Percentiles rank a stretch among this genome's conserved stretches.
Conservation (phyloP, 2,113 vertebrate genomes). For the Chelonoidis abingdonii region DNA sequence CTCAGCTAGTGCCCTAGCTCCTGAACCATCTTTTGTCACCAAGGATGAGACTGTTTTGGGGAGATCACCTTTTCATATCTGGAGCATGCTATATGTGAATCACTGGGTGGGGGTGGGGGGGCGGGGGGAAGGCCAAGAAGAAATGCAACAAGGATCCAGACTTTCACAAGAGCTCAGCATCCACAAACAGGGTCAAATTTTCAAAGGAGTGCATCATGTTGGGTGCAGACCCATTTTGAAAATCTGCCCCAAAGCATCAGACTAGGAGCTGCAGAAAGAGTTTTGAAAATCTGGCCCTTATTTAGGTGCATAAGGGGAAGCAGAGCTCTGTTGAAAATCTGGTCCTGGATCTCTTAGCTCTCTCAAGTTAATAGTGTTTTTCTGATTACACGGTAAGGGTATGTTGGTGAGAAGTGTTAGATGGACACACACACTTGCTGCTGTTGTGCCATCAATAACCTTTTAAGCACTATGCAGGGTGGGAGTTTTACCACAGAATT, state of each 20-base stretch:
- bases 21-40: background rate
- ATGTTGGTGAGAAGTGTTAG: background rate
- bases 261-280: background rate
- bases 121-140: rapidly evolving
- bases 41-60: background rate
- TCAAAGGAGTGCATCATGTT: rapidly evolving
- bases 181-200: background rate
- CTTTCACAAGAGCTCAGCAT: rapidly evolving
- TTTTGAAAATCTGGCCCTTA: background rate
- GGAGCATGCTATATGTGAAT: background rate
- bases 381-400: rapidly evolving
- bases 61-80: background rate
- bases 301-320: background rate
- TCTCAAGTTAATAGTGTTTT: rapidly evolving
- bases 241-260: background rate
- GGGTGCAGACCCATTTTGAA: rapidly evolving
- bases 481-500: background rate
- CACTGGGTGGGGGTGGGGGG: background rate
- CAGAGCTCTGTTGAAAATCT: background rate
- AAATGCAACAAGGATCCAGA: background rate
- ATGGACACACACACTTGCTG: background rate
- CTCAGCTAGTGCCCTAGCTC: background rate
- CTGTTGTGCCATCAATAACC: background rate
- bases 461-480: rapidly evolving
- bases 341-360: background rate